Evolutionary conservation across 2,113 vertebrate species (phyloP), one percentile per base, ranked within the genome.

Genomic region (Oncorhynchus masou): DNA sequence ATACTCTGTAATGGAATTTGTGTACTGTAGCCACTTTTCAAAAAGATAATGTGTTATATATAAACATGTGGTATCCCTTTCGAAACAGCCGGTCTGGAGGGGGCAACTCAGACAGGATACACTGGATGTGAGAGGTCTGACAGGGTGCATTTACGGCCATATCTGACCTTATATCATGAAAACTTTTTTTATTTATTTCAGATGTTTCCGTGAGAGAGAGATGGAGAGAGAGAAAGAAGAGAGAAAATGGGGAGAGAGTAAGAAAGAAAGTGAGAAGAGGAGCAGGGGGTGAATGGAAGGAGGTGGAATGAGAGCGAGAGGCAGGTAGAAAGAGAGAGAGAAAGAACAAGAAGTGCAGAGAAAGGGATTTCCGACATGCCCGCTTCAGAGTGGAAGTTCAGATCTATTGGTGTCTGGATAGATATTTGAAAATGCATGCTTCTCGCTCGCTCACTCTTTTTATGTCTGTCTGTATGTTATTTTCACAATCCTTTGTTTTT

Each of bases 1-100:
- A 45, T 11, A 45, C 9, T 45, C 39, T 45, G 39, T 74, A 74
- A 84, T 85, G 79, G 84, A 88, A 83, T 84, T 85, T 85, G 86
- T 87, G 91, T 90, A 91, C 90, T 90, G 92, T 91, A 90, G 93
- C 84, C 83, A 81, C 83, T 85, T 89, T 89, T 90, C 86, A 87
- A 81, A 51, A 86, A 89, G 82, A 84, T 74, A 1, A 54, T 54
- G 84, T 82, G 81, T 83, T 85, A 83, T 86, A 87, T 87, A 91
- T 88, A 88, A 92, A 90, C 87, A 89, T 91, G 87, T 78, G 82
- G 92, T 93, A 89, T 90, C 85, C 81, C 81, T 49, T 89, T 91
- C 80, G 85, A 89, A 83, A 85, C 81, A 83, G 68, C 16, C 39
- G 39, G 39, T 45, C 39, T 45, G 39, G 39, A 45, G 9, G 39